Evolutionary conservation across 2,888 invertebrate species (phyloP).

Genomic region (Caenorhabditis sp.): DNA sequence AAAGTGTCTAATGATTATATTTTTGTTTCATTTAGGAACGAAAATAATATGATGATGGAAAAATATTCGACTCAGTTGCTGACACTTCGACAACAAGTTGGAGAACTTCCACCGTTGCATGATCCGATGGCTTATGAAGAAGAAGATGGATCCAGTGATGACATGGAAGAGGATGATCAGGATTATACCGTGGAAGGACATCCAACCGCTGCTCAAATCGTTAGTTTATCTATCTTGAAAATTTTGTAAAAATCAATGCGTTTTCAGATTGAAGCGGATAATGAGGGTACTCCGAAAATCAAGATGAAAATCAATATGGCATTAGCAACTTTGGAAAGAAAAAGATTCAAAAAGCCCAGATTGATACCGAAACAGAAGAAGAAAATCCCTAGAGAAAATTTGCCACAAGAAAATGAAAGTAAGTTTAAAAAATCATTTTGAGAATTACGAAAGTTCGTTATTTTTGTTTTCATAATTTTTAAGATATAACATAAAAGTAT

Average conservation of each 20-base stretch:
- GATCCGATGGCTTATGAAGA: constrained; percentile 31
- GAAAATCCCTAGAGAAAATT: constrained; percentile 2
- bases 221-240: too few species aligned
- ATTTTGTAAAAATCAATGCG: not conserved
- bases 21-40: constrained; percentile 23
- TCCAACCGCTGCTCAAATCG: constrained; percentile 32
- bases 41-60: constrained; percentile 34
- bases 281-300: constrained; percentile 18
- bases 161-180: constrained; percentile 32
- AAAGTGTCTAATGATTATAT: not conserved
- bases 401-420: constrained; percentile 42
- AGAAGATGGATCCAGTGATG: constrained; percentile 24
- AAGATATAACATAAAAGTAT: too few species aligned
- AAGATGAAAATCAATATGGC: constrained; percentile 38
- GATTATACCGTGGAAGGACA: constrained; percentile 43
- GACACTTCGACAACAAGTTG: constrained; percentile 33
- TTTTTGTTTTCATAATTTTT: too few species aligned
- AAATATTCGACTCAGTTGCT: constrained; percentile 46
- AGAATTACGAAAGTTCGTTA: too few species aligned
- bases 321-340: not conserved
- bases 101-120: constrained; percentile 30
- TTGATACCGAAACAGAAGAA: constrained; percentile 12
- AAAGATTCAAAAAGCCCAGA: constrained; percentile 5
- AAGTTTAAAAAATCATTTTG: constrained; percentile 7
- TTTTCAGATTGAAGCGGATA: constrained; percentile 33